Evolutionary conservation across 1,140 invertebrate species (phyloP), one percentile per base, ranked within the genome.

Genomic region (Sminthurides bifidus): DNA sequence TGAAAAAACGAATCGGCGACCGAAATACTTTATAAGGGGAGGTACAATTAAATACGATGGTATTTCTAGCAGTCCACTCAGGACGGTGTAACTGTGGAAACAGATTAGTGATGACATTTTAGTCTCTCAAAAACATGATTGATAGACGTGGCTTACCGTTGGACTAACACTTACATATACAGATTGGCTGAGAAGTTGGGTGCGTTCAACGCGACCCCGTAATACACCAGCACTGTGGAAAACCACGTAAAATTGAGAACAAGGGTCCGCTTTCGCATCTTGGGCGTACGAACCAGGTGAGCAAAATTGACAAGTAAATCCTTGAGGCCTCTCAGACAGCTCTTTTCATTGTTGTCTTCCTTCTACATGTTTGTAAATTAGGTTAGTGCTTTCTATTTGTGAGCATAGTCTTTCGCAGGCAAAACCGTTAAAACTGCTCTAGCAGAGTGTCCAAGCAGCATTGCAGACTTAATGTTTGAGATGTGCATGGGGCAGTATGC

Each of bases 181-280:
- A 43, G 17, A 21, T 43, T 23, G 10, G 41, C 41, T 19, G 41
- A 43, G 15, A 43, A 43, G 24, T 43, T 43, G 10, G 41, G 41
- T 10, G 41, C 41, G 17, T 43, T 43, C 6, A 43, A 19, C 6
- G 41, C 41, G 24, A 6, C 24, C 24, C 41, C 41, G 41, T 19
- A 43, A 23, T 43, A 43, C 10, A 43, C 21, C 6, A 43, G 41
- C n/a, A 43, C 41, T 43, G 41, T 43, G 41, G 41, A 43, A 6
- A 43, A 19, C 41, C 41, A 43, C n/a, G 15, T 19, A 6, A 43
- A 10, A 21, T 43, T 43, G 6, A 43, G 17, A 43, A 43, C 6
- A 6, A 43, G 6, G 10, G 41, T 10, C 8, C 41, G 6, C 24
- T 8, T 15, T 43, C 41, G n/a, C 41, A 43, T 43, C 24, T 43